Evolutionary conservation across 2,888 invertebrate species (phyloP), one percentile per base, ranked within the genome.

Genomic region (Ametastegia equiseti): DNA sequence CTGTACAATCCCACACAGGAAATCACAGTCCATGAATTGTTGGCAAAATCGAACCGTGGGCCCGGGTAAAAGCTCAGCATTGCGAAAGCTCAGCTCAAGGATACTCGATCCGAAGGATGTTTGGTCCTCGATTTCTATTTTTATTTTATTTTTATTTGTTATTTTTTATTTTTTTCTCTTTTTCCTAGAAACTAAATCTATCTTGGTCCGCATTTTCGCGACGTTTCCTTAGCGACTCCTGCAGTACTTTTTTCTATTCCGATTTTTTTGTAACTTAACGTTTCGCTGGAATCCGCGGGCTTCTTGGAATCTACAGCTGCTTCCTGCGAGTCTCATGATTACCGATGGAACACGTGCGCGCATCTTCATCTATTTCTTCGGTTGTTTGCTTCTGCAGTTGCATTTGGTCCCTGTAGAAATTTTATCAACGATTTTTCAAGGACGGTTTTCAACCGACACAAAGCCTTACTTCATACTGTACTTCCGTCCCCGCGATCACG

Each of bases 261-360:
- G 5, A 5, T 42, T 9, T 42, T 9, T 42, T 9, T 42, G 5
- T 42, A 5, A 6, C 42, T 42, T 9, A 9, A 42, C 42, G 42
- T 42, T 6, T 15, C 30, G 69, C 60, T 11, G 15, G 60, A 30
- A 15, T n/a, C 27, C 30, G 63, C 50, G 82, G n/a, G 27, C 69
- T 69, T 54, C 50, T 42, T 60, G 23, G 33, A 83, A 83, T n/a
- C n/a, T 65, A 83, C 60, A 67, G 83, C 83, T n/a, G n/a, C n/a
- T n/a, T n/a, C 83, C 84, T 80, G 84, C 11, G 83, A 54, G 54
- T 19, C 54, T 45, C 5, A n/a, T 19, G n/a, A 23, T 13, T 45
- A 33, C 13, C 71, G 80, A 80, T 71, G 80, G 88, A 89, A 89
- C 89, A 89, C 89, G 89, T 89, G 89, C 87, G 85, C 87, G 81